Percentiles rank a stretch among this genome's conserved stretches.
Evolutionary conservation across 92 coral and sea anemone species (phyloP).

Genomic region (Blastomussa wellsi): DNA sequence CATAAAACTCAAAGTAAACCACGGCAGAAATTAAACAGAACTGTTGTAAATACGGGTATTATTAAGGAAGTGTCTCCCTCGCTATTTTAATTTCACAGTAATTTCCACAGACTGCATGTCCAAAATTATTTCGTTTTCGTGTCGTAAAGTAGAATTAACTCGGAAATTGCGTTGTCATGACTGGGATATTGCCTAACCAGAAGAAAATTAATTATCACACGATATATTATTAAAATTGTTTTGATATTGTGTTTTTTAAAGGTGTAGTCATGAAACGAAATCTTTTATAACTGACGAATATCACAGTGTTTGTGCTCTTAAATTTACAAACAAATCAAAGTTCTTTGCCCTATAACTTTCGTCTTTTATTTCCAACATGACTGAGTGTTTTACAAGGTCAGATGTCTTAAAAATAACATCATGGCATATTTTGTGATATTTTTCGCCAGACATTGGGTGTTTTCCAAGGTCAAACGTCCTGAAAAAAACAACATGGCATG

Average conservation of each 20-base stretch:
- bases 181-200: not conserved
- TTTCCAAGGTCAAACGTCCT: not conserved
- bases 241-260: not conserved
- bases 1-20: not conserved
- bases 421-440: not conserved
- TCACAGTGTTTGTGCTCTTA: conserved; percentile 4
- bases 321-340: conserved; percentile 24
- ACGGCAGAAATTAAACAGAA: not conserved
- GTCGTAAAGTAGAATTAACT: not conserved
- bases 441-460: not conserved
- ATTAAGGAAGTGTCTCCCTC: not conserved
- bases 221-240: not conserved
- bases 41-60: not conserved
- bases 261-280: conserved; percentile 13
- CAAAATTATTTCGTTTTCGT: not conserved
- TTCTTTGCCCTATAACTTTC: not conserved
- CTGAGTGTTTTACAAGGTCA: not conserved
- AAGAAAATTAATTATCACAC: too few relatives aligned
- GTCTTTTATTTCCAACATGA: not conserved
- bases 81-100: not conserved
- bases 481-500: not conserved
- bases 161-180: conserved; percentile 3
- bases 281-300: not conserved
- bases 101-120: not conserved
- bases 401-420: not conserved